These are phyloP conservation scores for Calameuta filiformis DNA, from an alignment of 2,888 invertebrate genomes.

Conservation along the genomic window DNA sequence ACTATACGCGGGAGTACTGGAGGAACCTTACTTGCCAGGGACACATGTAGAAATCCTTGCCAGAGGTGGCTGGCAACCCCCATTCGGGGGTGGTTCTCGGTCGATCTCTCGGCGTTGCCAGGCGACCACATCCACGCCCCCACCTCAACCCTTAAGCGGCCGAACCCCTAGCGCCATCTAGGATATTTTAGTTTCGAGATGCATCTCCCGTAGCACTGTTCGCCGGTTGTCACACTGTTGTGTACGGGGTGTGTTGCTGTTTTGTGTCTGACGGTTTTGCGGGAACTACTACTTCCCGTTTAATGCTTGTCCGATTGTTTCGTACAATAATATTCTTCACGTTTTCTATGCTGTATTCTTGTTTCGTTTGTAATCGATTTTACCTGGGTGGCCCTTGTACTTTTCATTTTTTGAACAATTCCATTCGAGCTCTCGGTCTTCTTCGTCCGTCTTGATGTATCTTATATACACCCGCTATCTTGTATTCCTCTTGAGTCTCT, in stretches of 20 bases:
- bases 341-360: no score
- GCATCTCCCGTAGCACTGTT: not conserved
- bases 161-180: not conserved
- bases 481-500: no score
- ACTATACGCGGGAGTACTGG: no score
- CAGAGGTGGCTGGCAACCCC: not conserved
- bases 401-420: no score
- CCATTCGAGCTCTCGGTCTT: no score
- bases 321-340: no score
- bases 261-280: constrained; percentile 10
- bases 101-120: constrained; percentile 65
- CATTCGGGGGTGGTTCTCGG: constrained; percentile 49
- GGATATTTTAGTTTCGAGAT: not conserved
- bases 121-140: constrained; percentile 55
- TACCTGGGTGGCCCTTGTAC: no score
- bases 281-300: not conserved
- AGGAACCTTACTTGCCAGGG: no score
- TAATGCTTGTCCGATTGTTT: not conserved
- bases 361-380: no score
- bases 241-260: constrained; percentile 7
- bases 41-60: not conserved
- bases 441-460: no score
- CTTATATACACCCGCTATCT: no score
- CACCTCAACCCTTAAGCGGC: constrained; percentile 39
- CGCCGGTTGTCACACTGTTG: not conserved